Percentiles rank a stretch among this genome's conserved stretches.
Conservation (phyloP, 2,113 vertebrate species). For the Nyctereutes procyonoides region DNA sequence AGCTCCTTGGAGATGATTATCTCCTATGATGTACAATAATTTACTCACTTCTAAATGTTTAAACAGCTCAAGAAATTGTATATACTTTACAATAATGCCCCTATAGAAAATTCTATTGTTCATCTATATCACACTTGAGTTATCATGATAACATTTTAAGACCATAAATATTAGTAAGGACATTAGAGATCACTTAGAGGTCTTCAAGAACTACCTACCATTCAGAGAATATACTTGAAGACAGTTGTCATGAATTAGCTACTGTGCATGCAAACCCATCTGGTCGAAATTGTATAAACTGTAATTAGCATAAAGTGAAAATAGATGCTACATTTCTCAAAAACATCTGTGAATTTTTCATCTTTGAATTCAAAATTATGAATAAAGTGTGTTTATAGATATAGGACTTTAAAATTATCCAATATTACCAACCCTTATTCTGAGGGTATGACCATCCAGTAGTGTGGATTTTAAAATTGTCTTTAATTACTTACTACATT, state of each 20-base stretch:
- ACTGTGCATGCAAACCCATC: conserved; percentile 60
- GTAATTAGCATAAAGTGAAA: conserved; percentile 77
- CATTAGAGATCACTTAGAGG: neutral
- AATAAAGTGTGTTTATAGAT: conserved; percentile 19
- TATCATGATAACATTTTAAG: neutral
- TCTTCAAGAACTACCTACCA: conserved; percentile 53
- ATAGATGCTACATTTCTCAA: conserved; percentile 68
- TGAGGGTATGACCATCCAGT: neutral
- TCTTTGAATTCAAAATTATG: conserved; percentile 54
- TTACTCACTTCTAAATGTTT: conserved; percentile 43
- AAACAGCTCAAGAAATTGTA: neutral
- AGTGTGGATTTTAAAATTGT: neutral
- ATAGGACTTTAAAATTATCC: neutral
- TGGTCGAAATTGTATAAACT: conserved; percentile 69
- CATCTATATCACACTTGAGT: neutral
- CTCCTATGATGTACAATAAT: neutral
- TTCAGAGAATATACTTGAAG: conserved; percentile 39
- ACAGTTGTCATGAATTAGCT: conserved; percentile 78
- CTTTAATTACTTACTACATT: neutral
- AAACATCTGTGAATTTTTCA: conserved; percentile 72
- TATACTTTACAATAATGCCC: neutral
- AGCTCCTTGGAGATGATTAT: neutral
- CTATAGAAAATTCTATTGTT: neutral
- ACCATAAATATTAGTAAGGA: neutral
- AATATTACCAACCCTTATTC: neutral